phyloP scores from a whole-genome alignment of 2,888 invertebrate genomes.

The Phengaris alcon region DNA sequence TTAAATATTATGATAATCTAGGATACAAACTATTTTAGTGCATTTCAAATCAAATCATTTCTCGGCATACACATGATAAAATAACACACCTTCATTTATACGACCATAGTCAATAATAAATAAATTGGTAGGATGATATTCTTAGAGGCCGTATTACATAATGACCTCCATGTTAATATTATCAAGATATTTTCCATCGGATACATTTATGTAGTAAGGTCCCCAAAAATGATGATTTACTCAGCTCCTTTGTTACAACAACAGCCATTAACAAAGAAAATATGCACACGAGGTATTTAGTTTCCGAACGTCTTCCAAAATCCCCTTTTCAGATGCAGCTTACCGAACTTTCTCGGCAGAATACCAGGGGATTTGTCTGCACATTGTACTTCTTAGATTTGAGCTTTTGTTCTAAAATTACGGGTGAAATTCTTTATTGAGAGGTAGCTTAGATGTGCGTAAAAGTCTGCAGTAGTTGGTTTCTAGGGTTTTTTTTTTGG shows the following conservation, averaged over 20 bases:
- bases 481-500: too few relatives aligned
- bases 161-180: too few relatives aligned
- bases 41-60: too few relatives aligned
- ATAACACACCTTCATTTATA: too few relatives aligned
- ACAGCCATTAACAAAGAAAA: slow-evolving; percentile 9
- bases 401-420: slow-evolving; percentile 13
- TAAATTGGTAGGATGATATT: too few relatives aligned
- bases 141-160: too few relatives aligned
- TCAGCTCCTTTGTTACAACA: background rate
- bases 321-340: slow-evolving; percentile 15
- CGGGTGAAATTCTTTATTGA: background rate
- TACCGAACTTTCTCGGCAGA: slow-evolving; percentile 1
- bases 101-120: too few relatives aligned
- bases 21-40: too few relatives aligned
- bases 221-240: background rate
- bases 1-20: too few relatives aligned
- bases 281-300: slow-evolving; percentile 1
- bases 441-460: background rate
- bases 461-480: background rate
- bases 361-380: slow-evolving; percentile 21
- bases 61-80: too few relatives aligned
- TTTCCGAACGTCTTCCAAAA: background rate
- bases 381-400: slow-evolving; percentile 11
- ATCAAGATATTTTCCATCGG: too few relatives aligned
- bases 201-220: background rate